A percentile compares a stretch with the other conserved stretches of the same genome.
phyloP scores from a whole-genome alignment of 2,113 vertebrate species.

The Echinops telfairi region DNA sequence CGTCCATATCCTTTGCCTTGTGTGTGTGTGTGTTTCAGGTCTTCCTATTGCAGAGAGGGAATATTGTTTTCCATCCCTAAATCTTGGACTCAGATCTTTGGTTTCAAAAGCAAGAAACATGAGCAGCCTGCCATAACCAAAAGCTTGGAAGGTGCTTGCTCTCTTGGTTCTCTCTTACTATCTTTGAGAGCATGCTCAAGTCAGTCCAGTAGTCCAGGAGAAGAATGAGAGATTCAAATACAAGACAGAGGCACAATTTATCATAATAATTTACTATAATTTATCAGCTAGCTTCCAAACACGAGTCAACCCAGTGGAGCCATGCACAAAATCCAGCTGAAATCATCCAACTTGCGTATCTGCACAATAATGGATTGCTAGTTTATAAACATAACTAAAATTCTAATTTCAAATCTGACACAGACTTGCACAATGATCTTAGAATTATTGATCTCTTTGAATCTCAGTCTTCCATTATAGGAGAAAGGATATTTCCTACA shows the following conservation, averaged over 20 bases:
- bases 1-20: neutral
- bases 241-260: neutral
- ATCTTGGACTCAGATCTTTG: neutral
- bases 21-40: neutral
- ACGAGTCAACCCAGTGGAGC: neutral
- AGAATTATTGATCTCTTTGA: neutral
- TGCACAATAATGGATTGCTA: neutral
- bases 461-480: neutral
- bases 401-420: slow-evolving; percentile 5
- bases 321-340: neutral
- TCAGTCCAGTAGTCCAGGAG: neutral
- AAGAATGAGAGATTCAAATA: slow-evolving; percentile 14
- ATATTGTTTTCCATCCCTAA: neutral
- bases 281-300: neutral
- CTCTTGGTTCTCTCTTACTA: neutral
- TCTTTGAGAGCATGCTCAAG: neutral
- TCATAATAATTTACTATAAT: no score
- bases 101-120: neutral
- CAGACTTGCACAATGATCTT: neutral
- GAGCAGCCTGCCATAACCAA: neutral
- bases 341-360: slow-evolving; percentile 9
- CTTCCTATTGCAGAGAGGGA: neutral
- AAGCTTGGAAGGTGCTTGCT: neutral
- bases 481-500: neutral
- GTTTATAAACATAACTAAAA: neutral